Percentiles rank a stretch among this genome's conserved stretches.
Conservation (phyloP, 2,888 invertebrate species). For the Rotaria magnacalcarata region DNA sequence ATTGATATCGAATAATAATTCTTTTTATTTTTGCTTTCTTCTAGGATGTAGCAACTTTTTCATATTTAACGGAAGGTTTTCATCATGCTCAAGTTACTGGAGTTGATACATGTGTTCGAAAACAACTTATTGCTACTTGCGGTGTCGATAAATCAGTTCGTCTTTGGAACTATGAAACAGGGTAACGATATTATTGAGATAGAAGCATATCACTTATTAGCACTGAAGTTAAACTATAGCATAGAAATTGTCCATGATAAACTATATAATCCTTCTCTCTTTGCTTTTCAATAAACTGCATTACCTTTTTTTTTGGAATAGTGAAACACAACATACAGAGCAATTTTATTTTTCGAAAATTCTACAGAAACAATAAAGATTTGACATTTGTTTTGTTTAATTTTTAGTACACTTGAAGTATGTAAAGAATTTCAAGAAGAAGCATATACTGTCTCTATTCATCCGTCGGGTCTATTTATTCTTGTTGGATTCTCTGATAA, state of each 20-base stretch:
- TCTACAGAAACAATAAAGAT: too few species aligned
- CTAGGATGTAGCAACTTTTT: slow-evolving; percentile 55
- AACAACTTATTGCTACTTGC: slow-evolving; percentile 78
- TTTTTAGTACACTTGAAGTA: slow-evolving; percentile 66
- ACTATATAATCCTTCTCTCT: too few species aligned
- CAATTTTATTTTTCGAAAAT: too few species aligned
- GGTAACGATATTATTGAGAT: slow-evolving; percentile 57
- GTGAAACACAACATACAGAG: too few species aligned
- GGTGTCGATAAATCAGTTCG: slow-evolving; percentile 77
- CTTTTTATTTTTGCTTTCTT: not conserved
- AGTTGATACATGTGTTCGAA: slow-evolving; percentile 79
- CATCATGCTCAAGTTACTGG: slow-evolving; percentile 77
- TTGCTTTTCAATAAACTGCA: too few species aligned
- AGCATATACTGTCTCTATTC: slow-evolving; percentile 72
- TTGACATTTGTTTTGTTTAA: not conserved
- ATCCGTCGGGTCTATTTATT: slow-evolving; percentile 75
- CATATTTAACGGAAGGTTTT: slow-evolving; percentile 55
- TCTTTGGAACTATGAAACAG: slow-evolving; percentile 84
- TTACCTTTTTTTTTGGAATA: too few species aligned
- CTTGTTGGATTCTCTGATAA: slow-evolving; percentile 86
- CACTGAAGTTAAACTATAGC: too few species aligned
- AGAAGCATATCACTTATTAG: too few species aligned
- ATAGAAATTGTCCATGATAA: too few species aligned
- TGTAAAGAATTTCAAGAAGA: slow-evolving; percentile 75
- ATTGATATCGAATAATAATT: not conserved